Percentiles rank a stretch among this genome's conserved stretches.
Evolutionary conservation across 1,140 invertebrate genomes (phyloP).

Genomic region (Drosophila sechellia): DNA sequence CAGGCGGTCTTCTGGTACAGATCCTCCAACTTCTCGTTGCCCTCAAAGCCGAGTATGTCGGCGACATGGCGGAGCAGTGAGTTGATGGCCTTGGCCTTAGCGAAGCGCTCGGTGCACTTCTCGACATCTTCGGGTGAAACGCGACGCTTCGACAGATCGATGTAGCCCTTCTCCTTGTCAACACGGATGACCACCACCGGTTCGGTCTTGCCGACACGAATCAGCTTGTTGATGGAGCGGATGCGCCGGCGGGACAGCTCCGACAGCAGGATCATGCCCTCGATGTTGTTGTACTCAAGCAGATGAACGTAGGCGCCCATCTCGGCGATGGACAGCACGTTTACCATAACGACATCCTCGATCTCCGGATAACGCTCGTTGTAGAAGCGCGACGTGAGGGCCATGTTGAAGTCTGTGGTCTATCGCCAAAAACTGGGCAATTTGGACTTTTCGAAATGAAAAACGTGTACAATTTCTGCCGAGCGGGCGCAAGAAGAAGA

Average conservation of each 20-base stretch:
- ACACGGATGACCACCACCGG: slow-evolving; percentile 99
- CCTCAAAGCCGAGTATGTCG: slow-evolving; percentile 96
- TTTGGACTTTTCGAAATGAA: slow-evolving; percentile 55
- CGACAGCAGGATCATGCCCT: slow-evolving; percentile 97
- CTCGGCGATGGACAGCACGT: slow-evolving; percentile 98
- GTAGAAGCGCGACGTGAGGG: slow-evolving; percentile 98
- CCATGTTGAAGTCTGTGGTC: slow-evolving; percentile 87
- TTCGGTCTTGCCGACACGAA: slow-evolving; percentile 99
- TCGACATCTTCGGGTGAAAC: slow-evolving; percentile 99
- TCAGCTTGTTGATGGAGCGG: slow-evolving; percentile 99
- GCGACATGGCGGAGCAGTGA: slow-evolving; percentile 99
- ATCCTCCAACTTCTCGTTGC: slow-evolving; percentile 96
- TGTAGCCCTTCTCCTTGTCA: slow-evolving; percentile 99
- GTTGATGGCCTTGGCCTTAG: slow-evolving; percentile 99
- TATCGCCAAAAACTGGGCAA: slow-evolving; percentile 20
- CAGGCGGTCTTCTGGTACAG: slow-evolving; percentile 99
- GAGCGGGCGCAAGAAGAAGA: slow-evolving; percentile 65
- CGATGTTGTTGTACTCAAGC: slow-evolving; percentile 99
- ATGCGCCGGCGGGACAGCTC: slow-evolving; percentile 99
- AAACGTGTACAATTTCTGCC: slow-evolving; percentile 76
- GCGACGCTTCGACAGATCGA: slow-evolving; percentile 99
- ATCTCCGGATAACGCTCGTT: slow-evolving; percentile 98
- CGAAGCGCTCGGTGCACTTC: slow-evolving; percentile 99
- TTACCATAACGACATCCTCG: slow-evolving; percentile 99
- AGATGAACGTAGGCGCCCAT: slow-evolving; percentile 99